phyloP scores from a whole-genome alignment of 2,797 vertebrate genomes.

The Ambastaia sidthimunki region DNA sequence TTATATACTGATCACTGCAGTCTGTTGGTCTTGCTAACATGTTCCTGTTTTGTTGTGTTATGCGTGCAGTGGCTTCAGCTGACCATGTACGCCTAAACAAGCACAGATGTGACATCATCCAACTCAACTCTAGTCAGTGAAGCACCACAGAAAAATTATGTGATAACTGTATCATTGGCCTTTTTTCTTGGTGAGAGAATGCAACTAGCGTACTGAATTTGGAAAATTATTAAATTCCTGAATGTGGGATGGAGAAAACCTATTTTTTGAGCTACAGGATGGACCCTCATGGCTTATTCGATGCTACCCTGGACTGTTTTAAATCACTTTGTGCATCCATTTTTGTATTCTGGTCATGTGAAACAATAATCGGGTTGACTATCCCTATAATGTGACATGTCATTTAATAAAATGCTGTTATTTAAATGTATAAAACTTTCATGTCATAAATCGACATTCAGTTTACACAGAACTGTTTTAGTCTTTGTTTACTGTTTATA shows the following conservation, averaged over 20 bases:
- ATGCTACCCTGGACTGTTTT: too few relatives aligned
- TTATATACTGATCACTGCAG: neutral
- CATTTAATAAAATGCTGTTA: neutral
- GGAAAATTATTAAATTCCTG: neutral
- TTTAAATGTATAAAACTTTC: too few relatives aligned
- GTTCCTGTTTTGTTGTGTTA: conserved; percentile 34
- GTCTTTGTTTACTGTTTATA: too few relatives aligned
- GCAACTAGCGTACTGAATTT: too few relatives aligned
- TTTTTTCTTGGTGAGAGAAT: too few relatives aligned
- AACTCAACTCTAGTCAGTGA: neutral
- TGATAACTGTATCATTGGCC: too few relatives aligned
- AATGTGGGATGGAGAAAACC: neutral
- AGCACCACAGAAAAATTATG: neutral
- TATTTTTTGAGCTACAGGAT: neutral
- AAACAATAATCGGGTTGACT: too few relatives aligned
- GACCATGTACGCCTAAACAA: conserved; percentile 79
- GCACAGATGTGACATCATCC: neutral
- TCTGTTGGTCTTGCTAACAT: neutral
- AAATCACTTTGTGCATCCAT: too few relatives aligned
- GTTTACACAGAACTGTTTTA: too few relatives aligned
- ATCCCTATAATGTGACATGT: neutral
- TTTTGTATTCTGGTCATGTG: too few relatives aligned
- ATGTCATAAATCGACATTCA: too few relatives aligned
- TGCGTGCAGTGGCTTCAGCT: conserved; percentile 80
- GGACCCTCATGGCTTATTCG: neutral